Conservation (phyloP, 2,888 invertebrate species). For the Caenorhabditis imperialis region DNA sequence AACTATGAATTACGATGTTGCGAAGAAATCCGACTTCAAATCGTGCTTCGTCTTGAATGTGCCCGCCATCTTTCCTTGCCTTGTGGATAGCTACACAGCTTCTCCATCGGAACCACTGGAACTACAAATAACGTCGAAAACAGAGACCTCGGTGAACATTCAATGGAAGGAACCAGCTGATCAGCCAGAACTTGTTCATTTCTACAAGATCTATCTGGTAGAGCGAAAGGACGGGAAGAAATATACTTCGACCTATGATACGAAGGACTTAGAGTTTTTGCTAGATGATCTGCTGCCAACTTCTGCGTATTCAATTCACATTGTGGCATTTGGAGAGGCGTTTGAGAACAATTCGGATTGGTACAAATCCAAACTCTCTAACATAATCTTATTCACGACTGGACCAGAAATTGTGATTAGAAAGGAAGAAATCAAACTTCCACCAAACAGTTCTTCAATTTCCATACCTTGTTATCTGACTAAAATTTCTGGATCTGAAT, state of each 20-base stretch:
- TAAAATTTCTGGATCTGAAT: conserved; percentile 7
- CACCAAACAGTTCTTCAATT: conserved; percentile 10
- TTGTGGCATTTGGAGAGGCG: conserved; percentile 43
- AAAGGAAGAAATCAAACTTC: conserved; percentile 19
- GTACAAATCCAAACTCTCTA: conserved; percentile 45
- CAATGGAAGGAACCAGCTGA: conserved; percentile 52
- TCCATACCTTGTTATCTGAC: conserved; percentile 45
- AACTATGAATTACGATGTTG: conserved; percentile 4
- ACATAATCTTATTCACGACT: conserved; percentile 44
- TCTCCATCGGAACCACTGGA: conserved; percentile 67
- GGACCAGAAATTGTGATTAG: conserved; percentile 12
- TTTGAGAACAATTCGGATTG: conserved; percentile 2
- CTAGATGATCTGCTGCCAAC: conserved; percentile 33
- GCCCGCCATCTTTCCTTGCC: conserved; percentile 68
- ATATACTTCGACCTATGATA: conserved; percentile 17
- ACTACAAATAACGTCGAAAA: conserved; percentile 19
- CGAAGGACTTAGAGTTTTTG: conserved; percentile 8
- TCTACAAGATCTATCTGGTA: conserved; percentile 43
- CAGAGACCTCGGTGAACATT: conserved; percentile 12
- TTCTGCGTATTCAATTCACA: conserved; percentile 50
- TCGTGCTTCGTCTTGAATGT: conserved; percentile 72
- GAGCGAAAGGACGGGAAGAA: conserved; percentile 20
- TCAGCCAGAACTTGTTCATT: conserved; percentile 7
- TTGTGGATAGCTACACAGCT: conserved; percentile 61
- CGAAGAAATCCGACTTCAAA: conserved; percentile 47